Percentiles rank a stretch among this genome's conserved stretches.
These are phyloP conservation scores for Danionella cerebrum DNA, from an alignment of 2,113 vertebrate species.

Conservation along the genomic window DNA sequence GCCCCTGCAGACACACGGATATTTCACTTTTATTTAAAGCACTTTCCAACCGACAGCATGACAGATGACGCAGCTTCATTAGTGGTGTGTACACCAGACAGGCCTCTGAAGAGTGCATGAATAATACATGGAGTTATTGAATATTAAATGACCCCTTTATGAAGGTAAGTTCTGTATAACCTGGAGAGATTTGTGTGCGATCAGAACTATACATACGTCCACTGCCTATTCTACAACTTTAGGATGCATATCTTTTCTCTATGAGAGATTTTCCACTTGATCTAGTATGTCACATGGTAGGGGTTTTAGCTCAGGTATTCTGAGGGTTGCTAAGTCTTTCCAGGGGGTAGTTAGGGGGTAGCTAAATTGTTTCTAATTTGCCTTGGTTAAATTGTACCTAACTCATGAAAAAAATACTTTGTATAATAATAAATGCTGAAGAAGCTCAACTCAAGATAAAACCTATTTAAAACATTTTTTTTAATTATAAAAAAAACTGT, in stretches of 20 bases:
- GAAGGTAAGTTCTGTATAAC: constrained; percentile 1
- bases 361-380: background rate
- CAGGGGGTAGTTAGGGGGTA: background rate
- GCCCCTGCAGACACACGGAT: background rate
- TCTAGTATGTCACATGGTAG: too few relatives aligned
- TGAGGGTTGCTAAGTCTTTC: too few relatives aligned
- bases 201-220: too few relatives aligned
- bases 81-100: constrained; percentile 5
- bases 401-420: too few relatives aligned
- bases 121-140: constrained; percentile 23
- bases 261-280: too few relatives aligned
- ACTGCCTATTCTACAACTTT: too few relatives aligned
- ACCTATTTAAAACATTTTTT: too few relatives aligned
- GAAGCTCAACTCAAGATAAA: too few relatives aligned
- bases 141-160: constrained; percentile 22
- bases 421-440: too few relatives aligned
- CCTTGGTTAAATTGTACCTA: too few relatives aligned
- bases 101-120: constrained; percentile 4
- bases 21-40: constrained; percentile 28
- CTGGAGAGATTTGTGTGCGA: background rate
- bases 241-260: too few relatives aligned
- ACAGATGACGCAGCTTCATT: background rate
- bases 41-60: constrained; percentile 19
- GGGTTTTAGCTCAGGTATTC: background rate
- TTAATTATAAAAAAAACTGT: too few relatives aligned